A percentile compares a stretch with the other conserved stretches of the same genome.
Conservation (phyloP, 2,797 vertebrate species). For the Urosaurus nigricauda region DNA sequence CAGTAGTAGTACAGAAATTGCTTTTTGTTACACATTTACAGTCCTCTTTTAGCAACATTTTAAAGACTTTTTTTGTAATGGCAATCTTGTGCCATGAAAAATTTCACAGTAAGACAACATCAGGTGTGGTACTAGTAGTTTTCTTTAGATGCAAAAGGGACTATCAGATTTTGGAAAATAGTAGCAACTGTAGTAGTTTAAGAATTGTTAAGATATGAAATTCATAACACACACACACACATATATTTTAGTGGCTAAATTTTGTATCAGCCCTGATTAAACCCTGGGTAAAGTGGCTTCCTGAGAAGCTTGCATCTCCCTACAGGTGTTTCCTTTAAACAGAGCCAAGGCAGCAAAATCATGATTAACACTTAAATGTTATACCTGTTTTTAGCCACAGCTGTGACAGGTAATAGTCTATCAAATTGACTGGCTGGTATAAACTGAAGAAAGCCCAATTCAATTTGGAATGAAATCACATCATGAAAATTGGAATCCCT, state of each 20-base stretch:
- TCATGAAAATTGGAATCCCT: not conserved
- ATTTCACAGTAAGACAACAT: not conserved
- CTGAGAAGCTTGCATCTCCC: not conserved
- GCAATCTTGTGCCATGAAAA: not conserved
- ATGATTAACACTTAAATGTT: not conserved
- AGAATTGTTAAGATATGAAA: not conserved
- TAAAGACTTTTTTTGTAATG: not conserved
- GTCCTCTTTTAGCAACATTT: not conserved
- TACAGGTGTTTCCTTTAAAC: not conserved
- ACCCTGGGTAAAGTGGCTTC: not conserved
- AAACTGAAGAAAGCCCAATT: not conserved
- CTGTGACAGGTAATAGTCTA: not conserved
- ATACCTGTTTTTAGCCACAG: not conserved
- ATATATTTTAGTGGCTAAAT: too few relatives aligned
- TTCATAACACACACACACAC: too few relatives aligned
- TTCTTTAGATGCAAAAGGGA: not conserved
- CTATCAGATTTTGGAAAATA: not conserved
- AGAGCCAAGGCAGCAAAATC: not conserved
- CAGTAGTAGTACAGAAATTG: not conserved
- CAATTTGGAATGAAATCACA: constrained; percentile 2
- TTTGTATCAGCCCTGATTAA: not conserved
- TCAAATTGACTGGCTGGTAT: constrained; percentile 7
- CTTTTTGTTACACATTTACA: not conserved
- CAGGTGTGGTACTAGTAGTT: not conserved
- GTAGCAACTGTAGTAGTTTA: not conserved